These are phyloP conservation scores for honey bee (Apis mellifera) DNA, from an alignment of 1,140 invertebrate genomes.

Conservation along the genomic window Amel_HAv3.1 CM009937.2:10920001-10920500, in stretches of 20 bases:
- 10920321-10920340: not conserved
- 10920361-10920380: not conserved
- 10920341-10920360: slow-evolving; percentile 26
- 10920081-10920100: slow-evolving; percentile 90
- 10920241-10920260: slow-evolving; percentile 57
- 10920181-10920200: slow-evolving; percentile 33
- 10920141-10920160: not conserved
- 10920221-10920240: slow-evolving; percentile 32
- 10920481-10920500: not conserved
- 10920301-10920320: slow-evolving; percentile 11
- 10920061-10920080: slow-evolving; percentile 89
- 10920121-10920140: slow-evolving; percentile 91
- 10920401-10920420: too few species aligned
- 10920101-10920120: slow-evolving; percentile 91
- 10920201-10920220: slow-evolving; percentile 16
- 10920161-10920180: not conserved
- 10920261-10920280: slow-evolving; percentile 58
- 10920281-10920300: slow-evolving; percentile 24
- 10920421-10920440: not conserved
- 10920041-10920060: slow-evolving; percentile 80
- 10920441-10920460: not conserved
- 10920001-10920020: not conserved
- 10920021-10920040: slow-evolving; percentile 59
- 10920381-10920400: not conserved
- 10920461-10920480: not conserved